These are phyloP conservation scores for Oscheius sp. DNA, from an alignment of 1,140 invertebrate species.

Conservation along the genomic window DNA sequence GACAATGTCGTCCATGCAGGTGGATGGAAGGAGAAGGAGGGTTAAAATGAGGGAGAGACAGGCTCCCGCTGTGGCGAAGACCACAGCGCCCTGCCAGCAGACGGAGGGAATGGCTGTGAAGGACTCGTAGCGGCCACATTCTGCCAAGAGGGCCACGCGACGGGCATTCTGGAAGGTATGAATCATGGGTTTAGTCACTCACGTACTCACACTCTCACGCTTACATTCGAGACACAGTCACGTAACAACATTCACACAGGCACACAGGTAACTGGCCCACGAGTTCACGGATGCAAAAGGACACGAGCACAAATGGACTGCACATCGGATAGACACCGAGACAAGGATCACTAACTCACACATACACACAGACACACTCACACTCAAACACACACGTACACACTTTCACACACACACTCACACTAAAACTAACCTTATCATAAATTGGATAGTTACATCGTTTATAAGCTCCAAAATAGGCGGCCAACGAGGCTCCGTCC, in stretches of 20 bases:
- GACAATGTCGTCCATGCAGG: neutral
- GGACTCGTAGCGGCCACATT: constrained; percentile 4
- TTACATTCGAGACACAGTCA: too few species aligned
- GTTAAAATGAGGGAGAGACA: constrained; percentile 1
- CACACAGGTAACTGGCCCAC: too few species aligned
- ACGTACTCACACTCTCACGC: too few species aligned
- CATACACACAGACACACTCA: too few species aligned
- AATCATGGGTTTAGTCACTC: neutral
- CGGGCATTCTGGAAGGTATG: neutral
- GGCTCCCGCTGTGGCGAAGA: neutral
- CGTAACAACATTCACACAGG: too few species aligned
- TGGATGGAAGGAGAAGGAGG: constrained; percentile 3
- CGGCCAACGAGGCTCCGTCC: neutral
- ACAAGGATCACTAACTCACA: too few species aligned
- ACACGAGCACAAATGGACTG: too few species aligned
- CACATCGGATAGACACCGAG: too few species aligned
- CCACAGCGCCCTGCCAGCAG: neutral
- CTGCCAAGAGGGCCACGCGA: neutral
- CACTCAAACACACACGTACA: too few species aligned
- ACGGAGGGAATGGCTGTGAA: neutral
- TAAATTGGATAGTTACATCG: constrained; percentile 19
- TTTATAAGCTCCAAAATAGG: constrained; percentile 18
- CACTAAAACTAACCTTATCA: neutral
- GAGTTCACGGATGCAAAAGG: too few species aligned
- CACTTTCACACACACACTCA: neutral